Base-by-base conservation (phyloP, 2,888 invertebrate species). In the Adelphocoris suturalis region DNA sequence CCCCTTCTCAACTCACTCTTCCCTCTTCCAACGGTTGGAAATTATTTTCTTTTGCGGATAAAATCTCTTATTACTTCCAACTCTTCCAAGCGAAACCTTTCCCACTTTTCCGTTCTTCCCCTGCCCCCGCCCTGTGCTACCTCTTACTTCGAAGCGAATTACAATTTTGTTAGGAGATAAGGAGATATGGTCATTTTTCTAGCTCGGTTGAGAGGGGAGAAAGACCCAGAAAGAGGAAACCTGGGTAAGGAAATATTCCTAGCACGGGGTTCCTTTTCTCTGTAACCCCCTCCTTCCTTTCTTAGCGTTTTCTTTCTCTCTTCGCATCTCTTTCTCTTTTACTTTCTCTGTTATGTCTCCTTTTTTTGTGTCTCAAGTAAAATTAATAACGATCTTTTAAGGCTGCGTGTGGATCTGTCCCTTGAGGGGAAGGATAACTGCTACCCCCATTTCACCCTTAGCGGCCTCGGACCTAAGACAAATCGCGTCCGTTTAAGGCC, bases 351-450 rank as follows among this genome's bases (percentile, higher is more conserved):
- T 55, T 68, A 23, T 61, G n/a, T 28, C 61, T 37, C 37, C 28
- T 52, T 48, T 87, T 46, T 57, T 12, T 75, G 27, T 27, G 68
- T 68, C 37, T 68, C 55, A n/a, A 75, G 88, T 88, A 46, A 88
- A 88, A 88, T 88, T 88, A 88, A 88, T 88, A 88, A 89, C 81
- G 82, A 89, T 82, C 89, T 88, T 82, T 68, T 61, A 89, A 37
- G 61, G 52, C 46, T 82, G 47, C 57, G 52, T 47, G 82, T 19
- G 48, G 82, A 61, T 75, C 86, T 76, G 47, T 52, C 86, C 76
- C 86, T 37, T 19, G 75, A 37, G 75, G 52, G 19, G 82, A 61
- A 23, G 46, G 86, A 37, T 68, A 61, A 55, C 19, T 85, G 37
- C 61, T 84, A 23, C 27, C 37, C 37, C 37, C 61, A 19, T 37